Conservation (phyloP, 2,797 vertebrate species). For the Hypotaenidia philippensis region DNA sequence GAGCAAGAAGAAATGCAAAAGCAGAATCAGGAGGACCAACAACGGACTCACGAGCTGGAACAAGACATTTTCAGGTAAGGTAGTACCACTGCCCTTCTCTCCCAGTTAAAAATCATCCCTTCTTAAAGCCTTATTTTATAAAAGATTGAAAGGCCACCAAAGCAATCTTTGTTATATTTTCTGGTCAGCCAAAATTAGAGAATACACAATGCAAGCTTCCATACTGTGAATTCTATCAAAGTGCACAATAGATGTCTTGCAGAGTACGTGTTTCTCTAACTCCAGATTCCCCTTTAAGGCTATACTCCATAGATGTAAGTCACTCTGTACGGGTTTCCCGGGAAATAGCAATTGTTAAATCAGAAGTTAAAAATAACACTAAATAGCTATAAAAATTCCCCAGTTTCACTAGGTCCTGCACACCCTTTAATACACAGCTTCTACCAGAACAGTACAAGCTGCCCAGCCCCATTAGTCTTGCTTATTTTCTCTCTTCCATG, state of each 20-base stretch:
- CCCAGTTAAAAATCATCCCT: not conserved
- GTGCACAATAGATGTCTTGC: not conserved
- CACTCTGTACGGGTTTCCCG: not conserved
- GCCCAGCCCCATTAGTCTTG: not conserved
- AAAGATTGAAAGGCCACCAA: not conserved
- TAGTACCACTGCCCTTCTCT: not conserved
- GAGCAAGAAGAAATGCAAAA: conserved; percentile 90
- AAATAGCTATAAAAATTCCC: not conserved
- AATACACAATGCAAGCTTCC: not conserved
- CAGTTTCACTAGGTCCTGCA: not conserved
- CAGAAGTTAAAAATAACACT: not conserved
- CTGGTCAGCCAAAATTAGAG: not conserved
- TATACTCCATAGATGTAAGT: not conserved
- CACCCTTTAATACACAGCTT: not conserved
- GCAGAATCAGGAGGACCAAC: conserved; percentile 88
- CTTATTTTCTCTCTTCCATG: not conserved
- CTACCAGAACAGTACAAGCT: not conserved
- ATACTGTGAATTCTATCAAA: not conserved
- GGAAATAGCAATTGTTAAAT: not conserved
- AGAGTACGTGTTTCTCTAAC: not conserved
- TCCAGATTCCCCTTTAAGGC: not conserved
- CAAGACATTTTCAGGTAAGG: conserved; percentile 89
- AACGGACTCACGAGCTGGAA: conserved; percentile 85
- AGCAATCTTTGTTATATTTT: not conserved
- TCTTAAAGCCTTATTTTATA: not conserved